Evolutionary conservation across 2,797 vertebrate genomes (phyloP).

Genomic region (Pteronotus mesoamericanus): DNA sequence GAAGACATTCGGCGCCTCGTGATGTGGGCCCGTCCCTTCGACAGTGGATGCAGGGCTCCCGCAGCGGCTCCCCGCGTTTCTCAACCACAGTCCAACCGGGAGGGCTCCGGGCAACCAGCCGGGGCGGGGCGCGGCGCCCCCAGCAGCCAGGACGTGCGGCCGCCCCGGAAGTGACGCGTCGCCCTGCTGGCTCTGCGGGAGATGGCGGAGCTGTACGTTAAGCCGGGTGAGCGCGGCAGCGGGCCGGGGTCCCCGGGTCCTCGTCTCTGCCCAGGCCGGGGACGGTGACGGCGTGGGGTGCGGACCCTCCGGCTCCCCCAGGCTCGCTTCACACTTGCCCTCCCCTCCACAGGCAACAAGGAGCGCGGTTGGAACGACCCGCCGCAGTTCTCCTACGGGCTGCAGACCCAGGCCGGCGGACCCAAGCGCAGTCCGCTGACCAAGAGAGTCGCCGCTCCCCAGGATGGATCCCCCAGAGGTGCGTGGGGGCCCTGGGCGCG

Average conservation of each 20-base stretch:
- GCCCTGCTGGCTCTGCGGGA: conserved; percentile 61
- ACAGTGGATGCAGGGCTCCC: background rate
- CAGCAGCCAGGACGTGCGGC: background rate
- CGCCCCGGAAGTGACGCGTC: conserved; percentile 66
- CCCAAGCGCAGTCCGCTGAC: conserved; percentile 82
- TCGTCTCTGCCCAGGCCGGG: too few relatives aligned
- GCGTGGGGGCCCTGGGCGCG: background rate
- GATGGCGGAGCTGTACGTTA: conserved; percentile 84
- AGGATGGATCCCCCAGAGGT: conserved; percentile 77
- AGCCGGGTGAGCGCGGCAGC: conserved; percentile 74
- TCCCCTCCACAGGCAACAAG: conserved; percentile 86
- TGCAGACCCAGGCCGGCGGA: conserved; percentile 84
- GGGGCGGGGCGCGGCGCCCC: too few relatives aligned
- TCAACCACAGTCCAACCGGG: fast-evolving
- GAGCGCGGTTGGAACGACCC: conserved; percentile 96
- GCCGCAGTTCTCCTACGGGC: conserved; percentile 92
- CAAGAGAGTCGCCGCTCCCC: conserved; percentile 81
- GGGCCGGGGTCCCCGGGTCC: background rate
- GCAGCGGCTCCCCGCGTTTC: background rate
- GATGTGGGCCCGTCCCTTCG: background rate
- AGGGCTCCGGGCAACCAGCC: fast-evolving
- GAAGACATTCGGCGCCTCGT: background rate
- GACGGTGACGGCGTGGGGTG: background rate
- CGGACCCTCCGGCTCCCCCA: background rate
- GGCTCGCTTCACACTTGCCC: background rate